Evolutionary conservation across 1,140 invertebrate species (phyloP), one percentile per base, ranked within the genome.

Genomic region (Thaumatotibia leucotreta): DNA sequence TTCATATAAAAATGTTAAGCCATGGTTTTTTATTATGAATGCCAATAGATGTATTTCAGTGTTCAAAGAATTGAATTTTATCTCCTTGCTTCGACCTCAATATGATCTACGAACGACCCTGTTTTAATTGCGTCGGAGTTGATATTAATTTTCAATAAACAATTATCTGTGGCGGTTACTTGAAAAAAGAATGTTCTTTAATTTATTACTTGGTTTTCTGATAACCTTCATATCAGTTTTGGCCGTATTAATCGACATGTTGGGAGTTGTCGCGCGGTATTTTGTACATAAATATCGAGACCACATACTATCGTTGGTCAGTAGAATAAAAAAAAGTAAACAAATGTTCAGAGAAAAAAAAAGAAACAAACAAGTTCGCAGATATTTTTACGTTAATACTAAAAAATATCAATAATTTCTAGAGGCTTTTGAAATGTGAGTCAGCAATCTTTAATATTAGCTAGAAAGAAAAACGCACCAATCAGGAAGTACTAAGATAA

Each of bases 61-160:
- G 23, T 54, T 8, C 50, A 54, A 54, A 54, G 50, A 54, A 54
- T 54, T 54, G 50, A 54, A 54, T 54, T 24, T 54, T 54, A 54
- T 54, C 50, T 54, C 50, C 22, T 54, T 54, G 50, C 11, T 24
- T 24, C 50, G 50, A 54, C 50, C 50, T 54, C 50, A 54, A 54
- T 54, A 54, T 27, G 50, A 54, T 54, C 50, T 54, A 27, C 50
- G 11, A 54, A 52, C 50, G 50, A 52, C 50, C 50, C 23, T 2
- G 11, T 83, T 80, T 77, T 80, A 80, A 86, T 82, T 82, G 83
- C 80, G 83, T 82, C 76, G 72, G 75, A 74, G 80, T 61, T 68
- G 73, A 73, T 79, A 83, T 84, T 86, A 86, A 86, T 83, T 82
- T 84, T 86, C 82, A 86, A 86, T 86, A 85, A 85, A 77, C 76